Base-by-base conservation (phyloP, 2,888 invertebrate genomes). In the Piscicola geometra region DNA sequence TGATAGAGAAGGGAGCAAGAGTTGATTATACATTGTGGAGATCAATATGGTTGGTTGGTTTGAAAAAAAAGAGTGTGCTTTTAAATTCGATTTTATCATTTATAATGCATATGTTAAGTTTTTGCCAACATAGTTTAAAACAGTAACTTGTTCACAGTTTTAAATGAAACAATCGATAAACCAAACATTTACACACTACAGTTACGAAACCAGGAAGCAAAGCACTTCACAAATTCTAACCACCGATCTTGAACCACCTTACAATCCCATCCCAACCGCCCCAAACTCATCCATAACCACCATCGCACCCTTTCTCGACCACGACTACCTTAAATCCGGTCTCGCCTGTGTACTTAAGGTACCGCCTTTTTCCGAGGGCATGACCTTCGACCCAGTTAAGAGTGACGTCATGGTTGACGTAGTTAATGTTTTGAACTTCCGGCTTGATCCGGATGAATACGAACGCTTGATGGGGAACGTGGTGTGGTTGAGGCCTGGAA, bases 391-490 rank as follows among this genome's bases (percentile, higher is more conserved):
- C 67, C 67, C 60, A 56, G 9, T 36, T 9, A 28, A 69, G n/a
- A 41, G 36, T 36, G 33, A 69, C n/a, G 1, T 69, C 28, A 52
- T 9, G 1, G 41, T 41, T 52, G 52, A 71, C 41, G 18, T 73
- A 2, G 73, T 73, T 15, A 36, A 73, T 33, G 33, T 73, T 30
- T 30, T 28, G 15, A 52, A 73, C 28, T 73, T 35, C 32, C n/a
- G 21, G 2, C n/a, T 73, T 1, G 64, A 73, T 25, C 33, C 30
- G 18, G 33, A 33, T 21, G 73, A 73, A 32, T 32, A 73, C 71
- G 71, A 71, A n/a, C 50, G 50, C 25, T 33, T 71, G 30, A 15
- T 71, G 28, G 52, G 56, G 12, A 50, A 71, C 71, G 71, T 71
- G 36, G 1, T 71, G 18, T 41, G 30, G 18, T 15, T 71, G 50